Evolutionary conservation across 2,888 invertebrate genomes (phyloP), one percentile per base, ranked within the genome.

Genomic region (Phytoseiulus persimilis): DNA sequence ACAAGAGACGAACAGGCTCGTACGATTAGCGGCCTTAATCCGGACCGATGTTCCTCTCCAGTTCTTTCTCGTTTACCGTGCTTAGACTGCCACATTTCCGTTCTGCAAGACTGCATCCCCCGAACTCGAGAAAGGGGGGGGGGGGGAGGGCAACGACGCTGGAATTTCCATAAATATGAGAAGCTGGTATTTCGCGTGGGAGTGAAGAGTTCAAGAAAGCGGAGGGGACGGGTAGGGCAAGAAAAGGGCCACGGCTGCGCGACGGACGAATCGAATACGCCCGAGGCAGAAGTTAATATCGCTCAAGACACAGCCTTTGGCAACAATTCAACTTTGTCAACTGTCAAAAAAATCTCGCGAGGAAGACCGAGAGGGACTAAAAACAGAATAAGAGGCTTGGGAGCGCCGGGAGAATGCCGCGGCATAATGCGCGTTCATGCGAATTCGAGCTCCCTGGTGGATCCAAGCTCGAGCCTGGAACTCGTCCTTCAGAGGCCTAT

Each of bases 151-250:
- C 33, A 87, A 6, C 32, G 39, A 83, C n/a, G 31, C 32, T n/a
- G 33, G 87, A 87, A 87, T 87, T 87, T 87, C 87, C 87, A 87
- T 87, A 87, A 87, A 87, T 87, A 87, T 87, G 87, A 87, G 45
- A 14, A 39, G 45, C 33, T 14, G 23, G 33, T 39, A n/a, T 45
- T 32, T 32, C 39, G n/a, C 45, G n/a, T 87, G 65, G 65, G 28
- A 65, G 28, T 23, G 65, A 65, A 65, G 65, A 65, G 65, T 65
- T 65, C 18, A 28, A 65, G 65, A 2, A 65, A 23, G 18, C 5
- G 28, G 65, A 65, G 65, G 65, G 65, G 65, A 65, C 18, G 65
- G 18, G 65, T 14, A 14, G 46, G 6, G 46, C 6, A 46, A 14
- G 46, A 46, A 14, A 23, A 65, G 65, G 65, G 28, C 11, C 23